Evolutionary conservation across 2,888 invertebrate species (phyloP).

Genomic region (Dione juno): DNA sequence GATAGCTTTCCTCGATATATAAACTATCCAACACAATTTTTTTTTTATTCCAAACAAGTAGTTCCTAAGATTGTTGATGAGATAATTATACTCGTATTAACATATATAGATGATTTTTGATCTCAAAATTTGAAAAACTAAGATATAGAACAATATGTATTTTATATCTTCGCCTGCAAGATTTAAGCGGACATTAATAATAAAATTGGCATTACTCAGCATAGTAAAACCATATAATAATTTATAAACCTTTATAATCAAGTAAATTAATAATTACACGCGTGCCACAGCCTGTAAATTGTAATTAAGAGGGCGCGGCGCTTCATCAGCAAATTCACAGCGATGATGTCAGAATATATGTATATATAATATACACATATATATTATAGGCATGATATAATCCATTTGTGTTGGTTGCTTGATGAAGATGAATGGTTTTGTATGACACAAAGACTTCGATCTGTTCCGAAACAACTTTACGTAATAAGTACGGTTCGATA

Average conservation of each 20-base stretch:
- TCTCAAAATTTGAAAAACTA: background rate
- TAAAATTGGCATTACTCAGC: background rate
- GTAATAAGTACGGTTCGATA: background rate
- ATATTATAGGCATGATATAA: slow-evolving; percentile 20
- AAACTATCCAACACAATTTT: no score
- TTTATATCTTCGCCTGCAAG: background rate
- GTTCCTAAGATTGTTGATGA: no score
- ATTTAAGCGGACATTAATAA: background rate
- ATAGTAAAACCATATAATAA: background rate
- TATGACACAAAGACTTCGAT: slow-evolving; percentile 25
- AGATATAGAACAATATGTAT: background rate
- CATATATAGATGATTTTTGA: no score
- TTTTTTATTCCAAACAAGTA: no score
- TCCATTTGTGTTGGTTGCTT: slow-evolving; percentile 18
- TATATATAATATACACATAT: background rate
- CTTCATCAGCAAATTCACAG: slow-evolving; percentile 23
- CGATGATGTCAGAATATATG: slow-evolving; percentile 27
- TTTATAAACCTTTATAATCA: background rate
- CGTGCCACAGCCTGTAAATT: slow-evolving; percentile 18
- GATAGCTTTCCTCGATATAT: no score
- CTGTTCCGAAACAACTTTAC: slow-evolving; percentile 5
- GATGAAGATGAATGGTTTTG: slow-evolving; percentile 19
- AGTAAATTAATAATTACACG: slow-evolving; percentile 15
- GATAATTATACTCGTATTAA: no score
- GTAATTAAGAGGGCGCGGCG: slow-evolving; percentile 27